phyloP scores from a whole-genome alignment of 2,113 vertebrate species.

The Tetrao urogallus region DNA sequence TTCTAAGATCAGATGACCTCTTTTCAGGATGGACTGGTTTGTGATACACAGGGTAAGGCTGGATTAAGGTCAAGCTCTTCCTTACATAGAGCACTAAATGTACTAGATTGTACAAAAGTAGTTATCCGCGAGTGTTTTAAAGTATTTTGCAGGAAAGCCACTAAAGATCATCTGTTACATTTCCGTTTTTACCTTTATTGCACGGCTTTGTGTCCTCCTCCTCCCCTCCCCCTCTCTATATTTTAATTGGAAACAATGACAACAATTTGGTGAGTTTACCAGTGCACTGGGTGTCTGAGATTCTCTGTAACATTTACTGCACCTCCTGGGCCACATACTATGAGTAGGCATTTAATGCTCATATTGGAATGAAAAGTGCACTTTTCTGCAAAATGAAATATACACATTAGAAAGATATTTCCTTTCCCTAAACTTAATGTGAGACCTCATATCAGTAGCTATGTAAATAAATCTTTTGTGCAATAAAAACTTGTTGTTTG shows the following conservation, averaged over 20 bases:
- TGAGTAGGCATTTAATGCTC: neutral
- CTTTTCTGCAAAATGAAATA: slow-evolving; percentile 15
- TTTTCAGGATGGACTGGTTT: neutral
- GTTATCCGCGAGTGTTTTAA: neutral
- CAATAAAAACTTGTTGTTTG: slow-evolving; percentile 39
- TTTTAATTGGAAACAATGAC: slow-evolving; percentile 13
- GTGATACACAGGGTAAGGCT: neutral
- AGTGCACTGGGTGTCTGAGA: neutral
- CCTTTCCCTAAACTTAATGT: slow-evolving; percentile 43
- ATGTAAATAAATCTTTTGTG: slow-evolving; percentile 43
- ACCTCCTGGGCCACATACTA: neutral
- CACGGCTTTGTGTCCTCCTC: neutral
- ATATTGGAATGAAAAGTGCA: neutral
- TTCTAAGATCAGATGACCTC: neutral
- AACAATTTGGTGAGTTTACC: slow-evolving; percentile 6
- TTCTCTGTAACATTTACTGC: neutral
- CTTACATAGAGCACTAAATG: neutral
- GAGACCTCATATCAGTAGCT: slow-evolving; percentile 19
- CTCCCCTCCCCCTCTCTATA: neutral
- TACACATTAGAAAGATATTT: slow-evolving; percentile 22
- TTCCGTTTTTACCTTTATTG: neutral
- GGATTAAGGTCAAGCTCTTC: neutral
- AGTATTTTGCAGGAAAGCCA: neutral
- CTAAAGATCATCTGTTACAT: neutral
- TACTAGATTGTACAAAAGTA: neutral